Evolutionary conservation across 2,888 invertebrate species (phyloP).

Genomic region (Meganola albula): DNA sequence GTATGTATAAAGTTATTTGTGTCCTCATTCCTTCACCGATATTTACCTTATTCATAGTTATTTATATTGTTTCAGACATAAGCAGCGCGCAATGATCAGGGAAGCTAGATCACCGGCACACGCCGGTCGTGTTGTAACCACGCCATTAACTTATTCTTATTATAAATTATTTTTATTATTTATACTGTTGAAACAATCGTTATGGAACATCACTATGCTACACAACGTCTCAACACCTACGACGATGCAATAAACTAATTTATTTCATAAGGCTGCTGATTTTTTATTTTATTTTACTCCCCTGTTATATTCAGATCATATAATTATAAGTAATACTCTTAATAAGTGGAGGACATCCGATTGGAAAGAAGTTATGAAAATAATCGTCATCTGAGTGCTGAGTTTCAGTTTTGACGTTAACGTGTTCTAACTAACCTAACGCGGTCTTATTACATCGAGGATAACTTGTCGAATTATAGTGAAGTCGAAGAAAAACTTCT

Average conservation of each 20-base stretch:
- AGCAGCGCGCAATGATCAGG: conserved; percentile 42
- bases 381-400: too few relatives aligned
- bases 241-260: conserved; percentile 75
- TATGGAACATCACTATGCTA: conserved; percentile 56
- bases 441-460: too few relatives aligned
- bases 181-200: conserved; percentile 69
- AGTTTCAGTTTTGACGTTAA: too few relatives aligned
- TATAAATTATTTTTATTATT: conserved; percentile 78
- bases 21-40: too few relatives aligned
- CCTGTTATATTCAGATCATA: neutral
- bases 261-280: conserved; percentile 64
- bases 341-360: neutral
- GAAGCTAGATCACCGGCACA: conserved; percentile 46
- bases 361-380: too few relatives aligned
- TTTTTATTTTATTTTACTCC: conserved; percentile 34
- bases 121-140: conserved; percentile 65
- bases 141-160: conserved; percentile 74
- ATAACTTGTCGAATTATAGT: too few relatives aligned
- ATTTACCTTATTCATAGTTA: too few relatives aligned
- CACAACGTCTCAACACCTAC: conserved; percentile 55
- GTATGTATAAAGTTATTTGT: too few relatives aligned
- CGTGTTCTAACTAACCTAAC: too few relatives aligned
- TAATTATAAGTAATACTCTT: neutral
- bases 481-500: too few relatives aligned
- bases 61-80: conserved; percentile 44